Percentiles rank a stretch among this genome's conserved stretches.
phyloP scores from a whole-genome alignment of 2,113 vertebrate genomes.

The Phrynosoma blainvillii region DNA sequence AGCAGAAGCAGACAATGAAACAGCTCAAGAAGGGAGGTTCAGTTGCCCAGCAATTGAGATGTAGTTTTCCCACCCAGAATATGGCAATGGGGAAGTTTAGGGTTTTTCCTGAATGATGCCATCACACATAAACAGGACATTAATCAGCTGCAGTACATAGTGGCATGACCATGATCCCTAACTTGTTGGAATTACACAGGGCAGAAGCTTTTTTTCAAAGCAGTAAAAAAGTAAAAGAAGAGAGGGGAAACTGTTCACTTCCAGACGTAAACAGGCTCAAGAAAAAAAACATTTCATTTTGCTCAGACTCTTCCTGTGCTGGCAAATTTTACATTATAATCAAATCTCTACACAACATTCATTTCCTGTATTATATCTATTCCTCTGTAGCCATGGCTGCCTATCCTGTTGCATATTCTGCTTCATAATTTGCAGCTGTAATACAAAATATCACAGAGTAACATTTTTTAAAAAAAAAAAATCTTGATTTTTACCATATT shows the following conservation, averaged over 20 bases:
- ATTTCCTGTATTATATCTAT: not conserved
- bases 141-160: not conserved
- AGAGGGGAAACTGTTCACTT: no score
- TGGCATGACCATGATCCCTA: not conserved
- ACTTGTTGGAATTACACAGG: not conserved
- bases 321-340: not conserved
- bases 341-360: not conserved
- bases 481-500: no score
- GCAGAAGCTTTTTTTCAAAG: not conserved
- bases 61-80: not conserved
- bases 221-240: not conserved
- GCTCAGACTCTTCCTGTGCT: not conserved
- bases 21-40: no score
- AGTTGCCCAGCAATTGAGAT: not conserved
- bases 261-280: not conserved
- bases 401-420: not conserved
- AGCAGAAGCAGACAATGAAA: not conserved
- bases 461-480: not conserved
- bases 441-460: fast-evolving
- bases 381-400: not conserved
- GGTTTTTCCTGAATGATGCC: not conserved
- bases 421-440: fast-evolving
- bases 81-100: not conserved
- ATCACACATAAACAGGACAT: not conserved
- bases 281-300: not conserved